Conservation (phyloP, 2,888 invertebrate species). For the Oscheius sp. region DNA sequence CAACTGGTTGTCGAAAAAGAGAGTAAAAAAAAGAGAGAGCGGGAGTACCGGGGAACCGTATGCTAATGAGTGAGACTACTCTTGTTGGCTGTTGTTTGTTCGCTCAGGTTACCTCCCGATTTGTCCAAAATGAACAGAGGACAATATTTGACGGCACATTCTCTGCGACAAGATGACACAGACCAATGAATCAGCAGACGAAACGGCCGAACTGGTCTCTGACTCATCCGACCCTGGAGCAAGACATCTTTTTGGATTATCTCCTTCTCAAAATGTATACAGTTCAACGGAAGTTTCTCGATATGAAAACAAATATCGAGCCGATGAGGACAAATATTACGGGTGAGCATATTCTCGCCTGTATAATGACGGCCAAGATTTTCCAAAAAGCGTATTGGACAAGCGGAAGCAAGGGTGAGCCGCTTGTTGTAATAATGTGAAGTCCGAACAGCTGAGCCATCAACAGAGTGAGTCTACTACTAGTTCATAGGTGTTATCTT, state of each 20-base stretch:
- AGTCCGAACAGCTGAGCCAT: too few species aligned
- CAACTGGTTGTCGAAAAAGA: background rate
- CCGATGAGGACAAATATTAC: constrained; percentile 6
- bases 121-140: too few species aligned
- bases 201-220: too few species aligned
- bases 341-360: constrained; percentile 6
- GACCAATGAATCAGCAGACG: too few species aligned
- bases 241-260: background rate
- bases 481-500: too few species aligned
- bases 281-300: background rate
- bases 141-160: too few species aligned
- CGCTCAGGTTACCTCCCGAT: background rate
- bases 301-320: constrained; percentile 7
- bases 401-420: too few species aligned
- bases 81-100: constrained; percentile 23
- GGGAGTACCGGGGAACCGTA: constrained; percentile 4
- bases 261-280: background rate
- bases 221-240: background rate
- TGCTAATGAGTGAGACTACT: constrained; percentile 21
- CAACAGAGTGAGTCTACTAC: too few species aligned
- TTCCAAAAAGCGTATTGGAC: too few species aligned
- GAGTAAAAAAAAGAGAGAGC: background rate
- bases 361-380: background rate
- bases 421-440: too few species aligned
- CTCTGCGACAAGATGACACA: too few species aligned